Evolutionary conservation across 2,797 vertebrate genomes (phyloP).

Genomic region (Phataginus tetradactyla): DNA sequence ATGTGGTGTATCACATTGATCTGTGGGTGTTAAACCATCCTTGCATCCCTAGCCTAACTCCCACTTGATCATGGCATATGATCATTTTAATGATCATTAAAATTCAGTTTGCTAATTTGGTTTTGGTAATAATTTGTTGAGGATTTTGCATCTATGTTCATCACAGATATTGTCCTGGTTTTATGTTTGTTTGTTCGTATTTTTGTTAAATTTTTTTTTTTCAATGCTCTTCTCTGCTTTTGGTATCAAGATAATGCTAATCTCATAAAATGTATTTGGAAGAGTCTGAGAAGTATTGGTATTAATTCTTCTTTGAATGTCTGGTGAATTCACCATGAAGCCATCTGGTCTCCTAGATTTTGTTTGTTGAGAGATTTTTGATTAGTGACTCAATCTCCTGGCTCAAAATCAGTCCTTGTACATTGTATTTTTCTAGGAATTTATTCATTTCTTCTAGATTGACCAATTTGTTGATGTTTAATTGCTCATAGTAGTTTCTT

Average conservation of each 20-base stretch:
- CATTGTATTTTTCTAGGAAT: neutral
- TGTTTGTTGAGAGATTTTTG: neutral
- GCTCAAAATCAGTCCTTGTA: neutral
- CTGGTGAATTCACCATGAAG: neutral
- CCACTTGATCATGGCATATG: neutral
- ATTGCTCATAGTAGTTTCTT: neutral
- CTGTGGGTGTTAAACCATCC: neutral
- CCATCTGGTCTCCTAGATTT: neutral
- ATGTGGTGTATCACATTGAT: neutral
- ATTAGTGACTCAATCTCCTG: neutral
- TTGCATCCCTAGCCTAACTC: neutral
- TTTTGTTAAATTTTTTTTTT: neutral
- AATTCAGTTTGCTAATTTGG: neutral
- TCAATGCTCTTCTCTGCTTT: neutral
- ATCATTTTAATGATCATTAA: neutral
- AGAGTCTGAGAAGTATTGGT: neutral
- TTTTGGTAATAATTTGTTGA: neutral
- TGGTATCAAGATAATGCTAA: neutral
- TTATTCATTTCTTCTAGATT: neutral
- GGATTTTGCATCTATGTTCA: neutral
- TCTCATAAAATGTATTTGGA: neutral
- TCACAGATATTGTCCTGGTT: neutral
- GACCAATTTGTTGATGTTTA: neutral
- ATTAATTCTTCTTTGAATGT: neutral
- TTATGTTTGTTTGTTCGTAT: no score